phyloP scores from a whole-genome alignment of 2,797 vertebrate genomes.

The Paramormyrops hopkinsi region DNA sequence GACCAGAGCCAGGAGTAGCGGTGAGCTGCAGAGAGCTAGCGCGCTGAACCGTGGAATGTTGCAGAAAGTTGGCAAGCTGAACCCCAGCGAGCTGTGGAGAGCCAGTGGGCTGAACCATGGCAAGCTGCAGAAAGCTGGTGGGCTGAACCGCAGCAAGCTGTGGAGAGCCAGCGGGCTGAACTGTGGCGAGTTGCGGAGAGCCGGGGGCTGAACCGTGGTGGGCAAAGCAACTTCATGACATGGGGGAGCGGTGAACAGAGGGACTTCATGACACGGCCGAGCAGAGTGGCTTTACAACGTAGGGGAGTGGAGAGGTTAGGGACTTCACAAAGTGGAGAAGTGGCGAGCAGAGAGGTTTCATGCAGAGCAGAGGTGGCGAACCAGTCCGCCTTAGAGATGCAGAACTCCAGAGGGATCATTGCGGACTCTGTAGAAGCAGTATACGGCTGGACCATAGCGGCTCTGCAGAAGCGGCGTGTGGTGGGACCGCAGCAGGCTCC shows the following conservation, averaged over 20 bases:
- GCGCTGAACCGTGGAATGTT: background rate
- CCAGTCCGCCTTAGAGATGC: background rate
- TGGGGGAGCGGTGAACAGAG: background rate
- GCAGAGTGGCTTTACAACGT: background rate
- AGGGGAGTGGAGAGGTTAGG: background rate
- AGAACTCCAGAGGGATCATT: background rate
- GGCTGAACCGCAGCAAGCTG: background rate
- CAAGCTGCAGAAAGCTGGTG: no score
- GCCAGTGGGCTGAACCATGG: background rate
- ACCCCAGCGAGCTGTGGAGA: background rate
- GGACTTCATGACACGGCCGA: background rate
- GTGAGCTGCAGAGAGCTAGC: background rate
- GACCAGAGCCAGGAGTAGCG: background rate
- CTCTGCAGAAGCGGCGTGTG: background rate
- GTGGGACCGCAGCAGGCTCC: background rate
- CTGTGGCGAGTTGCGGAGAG: background rate
- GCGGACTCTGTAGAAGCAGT: background rate
- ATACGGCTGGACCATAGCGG: background rate
- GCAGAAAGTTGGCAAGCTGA: background rate
- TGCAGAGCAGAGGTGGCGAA: background rate
- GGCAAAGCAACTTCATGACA: background rate
- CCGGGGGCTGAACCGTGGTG: background rate
- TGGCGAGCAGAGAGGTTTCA: background rate
- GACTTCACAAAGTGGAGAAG: background rate
- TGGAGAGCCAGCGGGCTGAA: background rate